phyloP scores from a whole-genome alignment of 2,797 vertebrate genomes.

The Coregonus sp. region DNA sequence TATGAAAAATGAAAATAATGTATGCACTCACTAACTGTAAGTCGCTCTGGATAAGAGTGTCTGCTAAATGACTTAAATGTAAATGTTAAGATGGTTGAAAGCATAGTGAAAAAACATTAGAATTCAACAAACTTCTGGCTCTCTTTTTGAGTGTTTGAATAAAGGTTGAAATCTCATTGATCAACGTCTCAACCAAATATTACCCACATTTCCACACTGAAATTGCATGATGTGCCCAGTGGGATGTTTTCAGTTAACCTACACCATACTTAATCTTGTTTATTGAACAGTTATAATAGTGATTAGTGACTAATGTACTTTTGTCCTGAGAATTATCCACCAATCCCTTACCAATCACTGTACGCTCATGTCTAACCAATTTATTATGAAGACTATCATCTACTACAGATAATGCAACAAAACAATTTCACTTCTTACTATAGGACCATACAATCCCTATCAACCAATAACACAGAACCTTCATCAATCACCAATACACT shows the following conservation, averaged over 20 bases:
- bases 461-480: background rate
- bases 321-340: background rate
- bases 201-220: no score
- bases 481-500: background rate
- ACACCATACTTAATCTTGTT: background rate
- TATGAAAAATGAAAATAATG: no score
- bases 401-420: background rate
- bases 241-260: background rate
- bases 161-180: no score
- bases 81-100: no score
- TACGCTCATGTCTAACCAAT: background rate
- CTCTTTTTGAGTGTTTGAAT: no score
- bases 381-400: background rate
- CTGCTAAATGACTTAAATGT: no score
- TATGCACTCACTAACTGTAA: no score
- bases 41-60: no score
- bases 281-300: background rate
- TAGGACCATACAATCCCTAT: background rate
- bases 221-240: no score
- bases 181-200: no score
- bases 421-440: background rate
- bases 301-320: background rate
- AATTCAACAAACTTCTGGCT: no score
- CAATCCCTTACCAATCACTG: background rate
- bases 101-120: no score